phyloP scores from a whole-genome alignment of 1,140 invertebrate genomes.

The Uloborus diversus region DNA sequence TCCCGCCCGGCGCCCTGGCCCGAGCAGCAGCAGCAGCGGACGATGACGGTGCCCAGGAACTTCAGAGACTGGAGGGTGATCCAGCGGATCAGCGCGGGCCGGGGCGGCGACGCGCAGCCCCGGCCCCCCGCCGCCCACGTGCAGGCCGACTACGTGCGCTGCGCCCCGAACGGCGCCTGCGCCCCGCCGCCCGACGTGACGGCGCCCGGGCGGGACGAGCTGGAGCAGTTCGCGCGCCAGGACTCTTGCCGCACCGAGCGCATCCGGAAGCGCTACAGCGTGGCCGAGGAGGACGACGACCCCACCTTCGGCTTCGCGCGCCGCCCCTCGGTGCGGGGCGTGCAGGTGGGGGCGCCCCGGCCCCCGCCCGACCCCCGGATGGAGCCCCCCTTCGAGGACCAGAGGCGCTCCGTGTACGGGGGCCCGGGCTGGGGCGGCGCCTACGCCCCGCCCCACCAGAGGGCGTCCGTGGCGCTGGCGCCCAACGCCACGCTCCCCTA shows the following conservation, averaged over 20 bases:
- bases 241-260: constrained; percentile 82
- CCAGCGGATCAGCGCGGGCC: constrained; percentile 27
- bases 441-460: constrained; percentile 27
- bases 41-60: constrained; percentile 45
- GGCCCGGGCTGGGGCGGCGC: constrained; percentile 23
- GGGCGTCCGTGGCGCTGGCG: constrained; percentile 46
- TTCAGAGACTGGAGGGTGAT: constrained; percentile 49
- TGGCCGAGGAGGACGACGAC: constrained; percentile 70
- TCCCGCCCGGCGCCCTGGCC: constrained; percentile 2
- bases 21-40: constrained; percentile 2
- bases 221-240: constrained; percentile 84
- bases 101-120: neutral
- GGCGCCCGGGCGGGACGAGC: constrained; percentile 70
- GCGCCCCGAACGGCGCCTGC: neutral
- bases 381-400: neutral
- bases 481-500: constrained; percentile 45
- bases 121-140: neutral
- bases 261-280: constrained; percentile 77
- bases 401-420: neutral
- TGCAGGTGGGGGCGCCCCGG: constrained; percentile 63
- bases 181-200: constrained; percentile 7
- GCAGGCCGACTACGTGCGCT: constrained; percentile 29
- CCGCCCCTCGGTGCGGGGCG: constrained; percentile 83
- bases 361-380: neutral
- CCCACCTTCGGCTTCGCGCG: constrained; percentile 89